Evolutionary conservation across 64 coral and sea anemone species (phyloP).

Genomic region (Dendronephthya gigantea): DNA sequence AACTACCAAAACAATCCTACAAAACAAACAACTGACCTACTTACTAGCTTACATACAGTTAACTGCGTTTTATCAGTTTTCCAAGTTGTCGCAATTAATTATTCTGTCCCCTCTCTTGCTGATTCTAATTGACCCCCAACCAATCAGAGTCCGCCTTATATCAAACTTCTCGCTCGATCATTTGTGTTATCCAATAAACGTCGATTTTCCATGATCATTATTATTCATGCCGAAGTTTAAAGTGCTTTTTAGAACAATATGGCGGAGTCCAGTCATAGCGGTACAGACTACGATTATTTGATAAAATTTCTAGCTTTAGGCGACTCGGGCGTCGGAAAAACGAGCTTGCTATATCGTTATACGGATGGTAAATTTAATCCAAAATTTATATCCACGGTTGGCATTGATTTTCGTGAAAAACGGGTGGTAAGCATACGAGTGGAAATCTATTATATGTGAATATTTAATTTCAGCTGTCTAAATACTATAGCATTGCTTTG

Average conservation of each 20-base stretch:
- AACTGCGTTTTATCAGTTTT: not conserved
- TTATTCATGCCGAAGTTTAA: not conserved
- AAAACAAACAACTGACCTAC: too few relatives aligned
- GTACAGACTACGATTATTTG: constrained; percentile 72
- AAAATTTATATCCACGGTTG: constrained; percentile 89
- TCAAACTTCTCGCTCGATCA: not conserved
- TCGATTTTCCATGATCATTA: not conserved
- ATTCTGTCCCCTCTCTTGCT: not conserved
- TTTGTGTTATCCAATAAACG: not conserved
- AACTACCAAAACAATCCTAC: too few relatives aligned
- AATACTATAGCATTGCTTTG: not conserved
- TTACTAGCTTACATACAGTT: too few relatives aligned
- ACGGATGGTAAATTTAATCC: constrained; percentile 84
- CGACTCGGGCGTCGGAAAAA: constrained; percentile 93
- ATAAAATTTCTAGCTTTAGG: constrained; percentile 92
- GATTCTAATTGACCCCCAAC: not conserved
- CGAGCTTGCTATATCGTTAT: constrained; percentile 86
- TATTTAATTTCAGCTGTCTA: not conserved
- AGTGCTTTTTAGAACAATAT: constrained; percentile 55
- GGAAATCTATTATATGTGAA: not conserved
- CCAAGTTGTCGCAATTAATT: not conserved
- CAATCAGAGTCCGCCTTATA: not conserved
- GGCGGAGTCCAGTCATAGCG: constrained; percentile 44
- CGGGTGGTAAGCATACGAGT: constrained; percentile 68
- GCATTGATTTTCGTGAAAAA: constrained; percentile 96